Evolutionary conservation across 2,888 invertebrate species (phyloP), one percentile per base, ranked within the genome.

Genomic region (Lithosia quadra): DNA sequence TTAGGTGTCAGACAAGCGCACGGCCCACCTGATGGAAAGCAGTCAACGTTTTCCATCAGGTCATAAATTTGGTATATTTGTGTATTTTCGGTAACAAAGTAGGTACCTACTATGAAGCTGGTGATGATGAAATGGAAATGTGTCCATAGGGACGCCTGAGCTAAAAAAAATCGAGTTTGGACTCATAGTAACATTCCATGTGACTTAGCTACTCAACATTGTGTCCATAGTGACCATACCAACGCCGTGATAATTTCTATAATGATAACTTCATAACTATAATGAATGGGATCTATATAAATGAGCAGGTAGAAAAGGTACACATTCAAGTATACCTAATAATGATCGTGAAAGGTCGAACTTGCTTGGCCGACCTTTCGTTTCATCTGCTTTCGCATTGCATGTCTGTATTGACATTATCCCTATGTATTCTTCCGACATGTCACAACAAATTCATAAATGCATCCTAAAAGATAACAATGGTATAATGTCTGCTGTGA

Each of bases 281-380:
- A 58, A 58, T n/a, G 18, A n/a, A 22, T 2, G 15, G 22, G 22
- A 39, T 57, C 8, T 66, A 63, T 5, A 55, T 36, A n/a, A 28
- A 39, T 18, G 43, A 24, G 53, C 10, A 56, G 21, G 21, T 65
- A 33, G 49, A 34, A 67, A 66, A 74, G 58, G 59, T 67, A 63
- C 62, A 71, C 53, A 73, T 58, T 15, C 34, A 34, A 33, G 63
- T 71, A 63, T 64, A n/a, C n/a, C n/a, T n/a, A 57, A 67, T 69
- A n/a, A 65, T 67, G 64, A 49, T 75, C 78, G 79, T 81, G 80
- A 76, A 78, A 79, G 79, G 76, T 76, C 78, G 59, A 22, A 10
- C 39, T 63, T 69, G 67, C 62, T 77, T 76, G 68, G 65, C 43
- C 49, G 69, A 79, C 79, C 79, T 79, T 78, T 79, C 69, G 61